These are phyloP conservation scores for Orthosia gracilis DNA, from an alignment of 2,888 invertebrate species.

Conservation along the genomic window DNA sequence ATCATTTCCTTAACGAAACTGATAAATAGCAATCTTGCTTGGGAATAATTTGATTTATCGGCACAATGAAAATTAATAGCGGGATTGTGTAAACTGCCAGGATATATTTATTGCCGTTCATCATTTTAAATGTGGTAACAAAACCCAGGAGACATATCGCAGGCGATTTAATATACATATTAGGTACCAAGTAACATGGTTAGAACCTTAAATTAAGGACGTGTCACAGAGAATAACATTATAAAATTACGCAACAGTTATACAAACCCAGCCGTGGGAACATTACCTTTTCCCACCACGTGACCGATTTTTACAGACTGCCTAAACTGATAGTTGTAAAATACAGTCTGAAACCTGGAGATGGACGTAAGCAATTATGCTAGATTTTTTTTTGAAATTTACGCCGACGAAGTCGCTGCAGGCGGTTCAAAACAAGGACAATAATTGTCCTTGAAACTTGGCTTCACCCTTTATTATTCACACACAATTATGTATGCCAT, in stretches of 20 bases:
- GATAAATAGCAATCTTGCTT: conserved; percentile 23
- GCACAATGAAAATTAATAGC: conserved; percentile 20
- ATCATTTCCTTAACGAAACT: conserved; percentile 15
- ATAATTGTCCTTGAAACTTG: conserved; percentile 27
- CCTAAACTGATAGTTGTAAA: no score
- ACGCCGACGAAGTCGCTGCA: neutral
- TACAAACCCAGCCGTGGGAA: neutral
- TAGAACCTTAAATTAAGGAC: conserved; percentile 37
- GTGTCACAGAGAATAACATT: conserved; percentile 20
- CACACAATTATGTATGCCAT: conserved; percentile 33
- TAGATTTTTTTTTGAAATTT: neutral
- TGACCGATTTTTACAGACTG: no score
- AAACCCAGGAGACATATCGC: neutral
- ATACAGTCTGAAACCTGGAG: no score
- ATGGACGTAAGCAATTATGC: no score
- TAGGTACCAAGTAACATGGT: conserved; percentile 1
- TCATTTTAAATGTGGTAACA: conserved; percentile 31
- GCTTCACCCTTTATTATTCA: conserved; percentile 16
- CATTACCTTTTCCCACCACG: neutral
- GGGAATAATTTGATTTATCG: conserved; percentile 22
- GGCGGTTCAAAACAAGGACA: conserved; percentile 9
- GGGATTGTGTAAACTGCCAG: conserved; percentile 16
- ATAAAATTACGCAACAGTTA: conserved; percentile 17
- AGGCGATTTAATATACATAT: conserved; percentile 29
- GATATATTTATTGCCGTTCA: conserved; percentile 33